Conservation (phyloP, 2,797 vertebrate species). For the Anabacerthia variegaticeps region DNA sequence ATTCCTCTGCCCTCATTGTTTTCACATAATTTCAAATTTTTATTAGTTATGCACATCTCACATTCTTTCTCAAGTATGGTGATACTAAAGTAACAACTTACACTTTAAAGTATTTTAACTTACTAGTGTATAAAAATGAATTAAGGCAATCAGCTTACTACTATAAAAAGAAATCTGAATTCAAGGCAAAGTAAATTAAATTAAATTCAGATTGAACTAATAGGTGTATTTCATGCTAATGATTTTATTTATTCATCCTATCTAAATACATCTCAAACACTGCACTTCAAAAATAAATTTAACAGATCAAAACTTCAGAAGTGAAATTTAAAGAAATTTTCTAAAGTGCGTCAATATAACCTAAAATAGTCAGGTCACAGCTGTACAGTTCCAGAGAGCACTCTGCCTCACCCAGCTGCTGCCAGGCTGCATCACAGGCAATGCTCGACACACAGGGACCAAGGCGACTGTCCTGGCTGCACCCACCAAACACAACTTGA, state of each 20-base stretch:
- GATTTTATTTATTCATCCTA: neutral
- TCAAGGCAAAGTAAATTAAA: neutral
- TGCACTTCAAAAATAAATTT: neutral
- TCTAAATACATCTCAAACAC: neutral
- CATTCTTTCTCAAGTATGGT: neutral
- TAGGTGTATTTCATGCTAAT: neutral
- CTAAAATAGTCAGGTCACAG: neutral
- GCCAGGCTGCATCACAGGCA: neutral
- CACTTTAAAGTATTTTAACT: neutral
- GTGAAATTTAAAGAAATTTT: neutral
- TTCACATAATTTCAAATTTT: neutral
- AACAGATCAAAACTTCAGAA: neutral
- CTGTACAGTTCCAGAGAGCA: neutral
- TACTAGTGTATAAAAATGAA: neutral
- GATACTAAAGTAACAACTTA: neutral
- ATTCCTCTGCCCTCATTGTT: neutral
- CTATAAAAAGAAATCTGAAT: neutral
- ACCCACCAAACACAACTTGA: accelerated
- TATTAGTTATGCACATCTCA: neutral
- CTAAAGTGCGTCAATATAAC: neutral
- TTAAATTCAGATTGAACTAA: neutral
- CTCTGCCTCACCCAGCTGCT: neutral
- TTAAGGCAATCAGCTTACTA: neutral
- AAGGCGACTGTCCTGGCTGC: neutral
- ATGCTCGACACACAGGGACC: accelerated